Percentiles rank a stretch among this genome's conserved stretches.
phyloP scores from a whole-genome alignment of 2,888 invertebrate genomes.

The Sminthurinus aureus region DNA sequence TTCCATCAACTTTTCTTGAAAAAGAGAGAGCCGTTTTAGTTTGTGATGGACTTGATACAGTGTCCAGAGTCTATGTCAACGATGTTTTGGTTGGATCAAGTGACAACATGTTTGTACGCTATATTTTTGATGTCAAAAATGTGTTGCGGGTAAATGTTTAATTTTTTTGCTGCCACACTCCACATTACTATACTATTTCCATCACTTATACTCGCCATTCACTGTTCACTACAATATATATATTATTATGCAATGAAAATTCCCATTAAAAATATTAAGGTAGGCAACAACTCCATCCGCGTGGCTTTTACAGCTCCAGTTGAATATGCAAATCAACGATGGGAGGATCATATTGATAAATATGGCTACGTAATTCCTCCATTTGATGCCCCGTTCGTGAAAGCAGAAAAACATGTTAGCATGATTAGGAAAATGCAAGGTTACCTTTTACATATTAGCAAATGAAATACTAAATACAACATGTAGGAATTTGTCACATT shows the following conservation, averaged over 20 bases:
- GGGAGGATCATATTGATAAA: conserved; percentile 62
- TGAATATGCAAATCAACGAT: conserved; percentile 65
- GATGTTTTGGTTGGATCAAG: conserved; percentile 62
- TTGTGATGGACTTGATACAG: conserved; percentile 67
- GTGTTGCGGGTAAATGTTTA: too few relatives aligned
- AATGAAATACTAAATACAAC: too few relatives aligned
- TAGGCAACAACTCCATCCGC: conserved; percentile 69
- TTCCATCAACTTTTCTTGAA: conserved; percentile 63
- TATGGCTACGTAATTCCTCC: conserved; percentile 74
- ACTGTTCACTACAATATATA: too few relatives aligned
- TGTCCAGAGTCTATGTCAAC: conserved; percentile 65
- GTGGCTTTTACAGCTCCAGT: conserved; percentile 74
- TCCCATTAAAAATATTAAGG: conserved; percentile 55
- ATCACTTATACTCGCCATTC: too few relatives aligned
- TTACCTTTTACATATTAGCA: too few relatives aligned
- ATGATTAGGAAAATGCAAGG: conserved; percentile 92
- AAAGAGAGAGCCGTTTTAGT: conserved; percentile 60
- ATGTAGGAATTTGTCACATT: too few relatives aligned
- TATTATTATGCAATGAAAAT: too few relatives aligned
- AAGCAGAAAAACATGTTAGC: conserved; percentile 93
- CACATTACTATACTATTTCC: too few relatives aligned
- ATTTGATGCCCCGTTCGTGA: conserved; percentile 75
- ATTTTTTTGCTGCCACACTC: too few relatives aligned
- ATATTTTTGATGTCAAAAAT: conserved; percentile 63
- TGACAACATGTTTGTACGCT: conserved; percentile 66